These are phyloP conservation scores for Sepioteuthis lessoniana DNA, from an alignment of 2,888 invertebrate species.

Conservation along the genomic window DNA sequence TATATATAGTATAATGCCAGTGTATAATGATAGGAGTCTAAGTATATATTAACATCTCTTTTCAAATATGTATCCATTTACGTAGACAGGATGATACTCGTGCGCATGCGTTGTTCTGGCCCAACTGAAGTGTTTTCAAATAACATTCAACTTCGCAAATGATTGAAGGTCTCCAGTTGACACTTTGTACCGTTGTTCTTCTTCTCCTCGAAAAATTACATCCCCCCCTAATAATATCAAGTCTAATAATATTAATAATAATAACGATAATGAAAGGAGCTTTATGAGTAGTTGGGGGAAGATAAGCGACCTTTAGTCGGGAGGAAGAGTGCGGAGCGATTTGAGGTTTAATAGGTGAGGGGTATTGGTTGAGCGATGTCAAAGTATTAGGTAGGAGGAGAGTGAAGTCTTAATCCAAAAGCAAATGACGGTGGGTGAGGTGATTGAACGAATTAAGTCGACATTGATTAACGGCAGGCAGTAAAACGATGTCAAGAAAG, in stretches of 20 bases:
- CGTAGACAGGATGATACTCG: too few relatives aligned
- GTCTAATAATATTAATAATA: not conserved
- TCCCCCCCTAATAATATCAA: too few relatives aligned
- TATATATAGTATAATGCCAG: too few relatives aligned
- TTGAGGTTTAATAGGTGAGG: not conserved
- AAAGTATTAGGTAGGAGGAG: not conserved
- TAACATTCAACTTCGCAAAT: too few relatives aligned
- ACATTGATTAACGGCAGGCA: not conserved
- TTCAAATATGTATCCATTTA: too few relatives aligned
- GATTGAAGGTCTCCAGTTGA: too few relatives aligned
- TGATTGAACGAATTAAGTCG: not conserved
- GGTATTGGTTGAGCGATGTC: not conserved
- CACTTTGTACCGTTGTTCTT: too few relatives aligned
- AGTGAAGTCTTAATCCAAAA: not conserved
- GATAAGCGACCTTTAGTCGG: not conserved
- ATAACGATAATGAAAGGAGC: not conserved
- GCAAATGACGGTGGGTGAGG: not conserved
- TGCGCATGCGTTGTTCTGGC: too few relatives aligned
- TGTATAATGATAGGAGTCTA: too few relatives aligned
- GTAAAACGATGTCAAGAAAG: not conserved
- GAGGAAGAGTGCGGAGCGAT: not conserved
- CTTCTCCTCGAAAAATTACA: too few relatives aligned
- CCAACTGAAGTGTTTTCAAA: too few relatives aligned
- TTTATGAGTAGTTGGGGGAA: not conserved
- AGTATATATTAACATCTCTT: too few relatives aligned